A percentile compares a stretch with the other conserved stretches of the same genome.
Conservation (phyloP, 2,113 vertebrate genomes). For the Circaetus cinerascens region DNA sequence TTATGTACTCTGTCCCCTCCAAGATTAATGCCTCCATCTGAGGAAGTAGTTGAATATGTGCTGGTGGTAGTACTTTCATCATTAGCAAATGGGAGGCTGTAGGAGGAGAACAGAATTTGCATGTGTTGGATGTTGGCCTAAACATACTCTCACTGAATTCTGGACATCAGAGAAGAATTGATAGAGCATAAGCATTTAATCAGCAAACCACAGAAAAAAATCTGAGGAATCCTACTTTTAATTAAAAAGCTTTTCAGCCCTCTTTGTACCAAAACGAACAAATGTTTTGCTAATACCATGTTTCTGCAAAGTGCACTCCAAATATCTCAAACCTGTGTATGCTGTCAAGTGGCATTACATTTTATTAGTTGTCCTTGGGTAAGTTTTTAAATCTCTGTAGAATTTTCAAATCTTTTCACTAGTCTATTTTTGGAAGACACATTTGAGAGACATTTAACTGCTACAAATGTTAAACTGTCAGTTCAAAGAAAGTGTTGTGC, state of each 20-base stretch:
- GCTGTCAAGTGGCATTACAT: not conserved
- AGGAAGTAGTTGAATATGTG: not conserved
- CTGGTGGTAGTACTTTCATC: not conserved
- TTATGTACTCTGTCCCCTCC: not conserved
- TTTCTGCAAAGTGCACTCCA: not conserved
- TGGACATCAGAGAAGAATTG: conserved; percentile 23
- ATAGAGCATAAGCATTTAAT: conserved; percentile 3
- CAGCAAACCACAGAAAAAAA: not conserved
- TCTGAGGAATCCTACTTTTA: not conserved
- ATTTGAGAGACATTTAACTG: not conserved
- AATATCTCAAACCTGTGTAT: not conserved
- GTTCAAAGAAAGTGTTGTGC: not conserved
- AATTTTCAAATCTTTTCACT: not conserved
- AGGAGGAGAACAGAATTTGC: conserved; percentile 27
- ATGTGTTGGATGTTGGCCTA: conserved; percentile 20
- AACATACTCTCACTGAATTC: conserved; percentile 1
- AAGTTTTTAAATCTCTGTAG: not conserved
- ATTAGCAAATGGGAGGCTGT: conserved; percentile 20
- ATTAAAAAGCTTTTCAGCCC: not conserved
- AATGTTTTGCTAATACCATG: not conserved
- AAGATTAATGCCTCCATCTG: conserved; percentile 35
- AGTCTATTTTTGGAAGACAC: not conserved
- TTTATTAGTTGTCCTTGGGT: not conserved
- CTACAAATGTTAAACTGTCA: not conserved
- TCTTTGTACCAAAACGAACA: not conserved